Conservation (phyloP, 2,113 vertebrate species). For the Parus major region DNA sequence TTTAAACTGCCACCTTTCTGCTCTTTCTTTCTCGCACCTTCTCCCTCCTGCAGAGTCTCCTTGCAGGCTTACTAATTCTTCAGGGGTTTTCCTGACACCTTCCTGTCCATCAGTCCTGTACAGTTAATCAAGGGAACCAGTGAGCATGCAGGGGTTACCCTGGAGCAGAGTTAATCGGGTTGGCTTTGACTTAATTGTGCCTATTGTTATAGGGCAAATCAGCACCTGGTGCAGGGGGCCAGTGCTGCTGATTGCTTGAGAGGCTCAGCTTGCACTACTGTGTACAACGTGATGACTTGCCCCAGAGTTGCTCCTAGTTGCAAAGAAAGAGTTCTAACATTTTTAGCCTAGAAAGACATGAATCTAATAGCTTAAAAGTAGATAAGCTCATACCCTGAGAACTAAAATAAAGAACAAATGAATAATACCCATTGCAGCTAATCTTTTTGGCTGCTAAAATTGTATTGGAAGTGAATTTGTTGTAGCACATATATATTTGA, state of each 20-base stretch:
- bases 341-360: background rate
- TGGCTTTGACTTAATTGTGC: slow-evolving; percentile 60
- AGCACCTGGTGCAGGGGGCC: background rate
- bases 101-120: background rate
- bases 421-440: background rate
- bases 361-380: background rate
- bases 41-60: slow-evolving; percentile 28
- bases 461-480: background rate
- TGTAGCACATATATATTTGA: background rate
- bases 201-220: slow-evolving; percentile 37
- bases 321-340: background rate
- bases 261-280: background rate
- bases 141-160: slow-evolving; percentile 27
- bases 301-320: background rate
- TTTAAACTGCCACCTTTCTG: slow-evolving; percentile 56
- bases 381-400: background rate
- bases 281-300: background rate
- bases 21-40: slow-evolving; percentile 24
- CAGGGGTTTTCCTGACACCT: slow-evolving; percentile 42
- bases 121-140: slow-evolving; percentile 54
- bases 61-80: slow-evolving; percentile 29
- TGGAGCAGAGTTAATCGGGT: slow-evolving; percentile 7
- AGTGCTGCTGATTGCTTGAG: slow-evolving; percentile 25
- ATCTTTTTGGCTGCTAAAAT: background rate
- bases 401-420: background rate